These are phyloP conservation scores for Aphaenogaster rudis DNA, from an alignment of 1,140 invertebrate species.

Conservation along the genomic window DNA sequence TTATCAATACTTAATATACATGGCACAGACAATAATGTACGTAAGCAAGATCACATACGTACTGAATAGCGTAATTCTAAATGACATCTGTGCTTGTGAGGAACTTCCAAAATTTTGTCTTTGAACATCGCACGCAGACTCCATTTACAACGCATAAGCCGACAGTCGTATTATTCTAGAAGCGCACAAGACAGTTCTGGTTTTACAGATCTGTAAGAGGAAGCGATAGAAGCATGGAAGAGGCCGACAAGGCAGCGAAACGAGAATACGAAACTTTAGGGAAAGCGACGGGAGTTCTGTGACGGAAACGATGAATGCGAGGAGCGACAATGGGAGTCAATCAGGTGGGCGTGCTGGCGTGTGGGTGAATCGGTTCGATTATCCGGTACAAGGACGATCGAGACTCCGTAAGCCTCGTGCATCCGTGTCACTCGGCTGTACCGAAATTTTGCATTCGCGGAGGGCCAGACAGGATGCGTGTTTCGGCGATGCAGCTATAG, in stretches of 20 bases:
- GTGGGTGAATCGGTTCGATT: conserved; percentile 84
- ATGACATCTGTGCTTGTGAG: background rate
- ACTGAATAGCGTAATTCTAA: background rate
- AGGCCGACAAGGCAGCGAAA: conserved; percentile 3
- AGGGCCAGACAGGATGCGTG: background rate
- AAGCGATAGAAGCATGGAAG: background rate
- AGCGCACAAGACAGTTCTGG: conserved; percentile 2
- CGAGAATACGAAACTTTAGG: conserved; percentile 46
- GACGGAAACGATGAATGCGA: conserved; percentile 79
- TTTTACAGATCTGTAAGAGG: conserved; percentile 1
- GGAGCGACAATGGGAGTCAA: conserved; percentile 85
- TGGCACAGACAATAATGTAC: background rate
- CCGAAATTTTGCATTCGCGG: conserved; percentile 69
- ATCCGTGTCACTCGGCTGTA: background rate
- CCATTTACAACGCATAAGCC: no score
- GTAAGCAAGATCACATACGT: background rate
- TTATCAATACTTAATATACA: background rate
- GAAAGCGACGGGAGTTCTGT: conserved; percentile 69
- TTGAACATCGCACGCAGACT: background rate
- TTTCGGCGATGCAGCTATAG: conserved; percentile 58
- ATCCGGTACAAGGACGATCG: conserved; percentile 77
- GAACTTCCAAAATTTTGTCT: conserved; percentile 13
- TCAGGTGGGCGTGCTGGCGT: conserved; percentile 81
- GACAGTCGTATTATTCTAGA: background rate
- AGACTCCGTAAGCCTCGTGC: conserved; percentile 48